phyloP scores from a whole-genome alignment of 2,797 vertebrate species.

The Heliangelus exortis region DNA sequence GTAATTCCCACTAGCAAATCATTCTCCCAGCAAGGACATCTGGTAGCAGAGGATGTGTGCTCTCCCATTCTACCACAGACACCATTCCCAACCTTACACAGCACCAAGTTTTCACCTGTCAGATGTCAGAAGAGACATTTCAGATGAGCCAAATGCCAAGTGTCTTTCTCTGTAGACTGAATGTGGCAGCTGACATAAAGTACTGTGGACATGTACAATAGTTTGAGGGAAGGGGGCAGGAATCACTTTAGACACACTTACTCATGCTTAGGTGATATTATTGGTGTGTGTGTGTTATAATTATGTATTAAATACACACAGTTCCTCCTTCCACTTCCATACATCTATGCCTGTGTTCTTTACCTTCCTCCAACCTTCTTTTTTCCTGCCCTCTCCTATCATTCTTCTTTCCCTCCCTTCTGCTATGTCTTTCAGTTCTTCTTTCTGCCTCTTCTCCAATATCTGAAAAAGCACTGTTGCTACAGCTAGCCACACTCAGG shows the following conservation, averaged over 20 bases:
- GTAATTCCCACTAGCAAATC: not conserved
- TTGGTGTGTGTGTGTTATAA: accelerated
- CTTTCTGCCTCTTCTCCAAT: not conserved
- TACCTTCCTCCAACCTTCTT: not conserved
- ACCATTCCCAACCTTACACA: not conserved
- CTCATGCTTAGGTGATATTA: not conserved
- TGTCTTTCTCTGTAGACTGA: not conserved
- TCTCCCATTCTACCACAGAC: not conserved
- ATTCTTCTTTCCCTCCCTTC: not conserved
- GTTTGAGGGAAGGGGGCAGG: not conserved
- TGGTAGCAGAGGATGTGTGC: not conserved
- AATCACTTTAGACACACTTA: not conserved
- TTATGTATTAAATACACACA: not conserved
- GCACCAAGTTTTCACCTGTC: not conserved
- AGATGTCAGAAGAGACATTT: not conserved
- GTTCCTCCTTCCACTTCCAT: not conserved
- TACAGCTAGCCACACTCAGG: not conserved
- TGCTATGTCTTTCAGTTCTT: not conserved
- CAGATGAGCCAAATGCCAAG: not conserved
- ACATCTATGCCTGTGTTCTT: not conserved
- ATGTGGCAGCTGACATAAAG: not conserved
- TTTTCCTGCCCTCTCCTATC: not conserved
- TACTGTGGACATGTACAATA: not conserved
- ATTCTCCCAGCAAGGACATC: not conserved
- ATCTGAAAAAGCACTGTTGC: not conserved